Conservation (phyloP, 2,797 vertebrate genomes). For the Mergus octosetaceus region DNA sequence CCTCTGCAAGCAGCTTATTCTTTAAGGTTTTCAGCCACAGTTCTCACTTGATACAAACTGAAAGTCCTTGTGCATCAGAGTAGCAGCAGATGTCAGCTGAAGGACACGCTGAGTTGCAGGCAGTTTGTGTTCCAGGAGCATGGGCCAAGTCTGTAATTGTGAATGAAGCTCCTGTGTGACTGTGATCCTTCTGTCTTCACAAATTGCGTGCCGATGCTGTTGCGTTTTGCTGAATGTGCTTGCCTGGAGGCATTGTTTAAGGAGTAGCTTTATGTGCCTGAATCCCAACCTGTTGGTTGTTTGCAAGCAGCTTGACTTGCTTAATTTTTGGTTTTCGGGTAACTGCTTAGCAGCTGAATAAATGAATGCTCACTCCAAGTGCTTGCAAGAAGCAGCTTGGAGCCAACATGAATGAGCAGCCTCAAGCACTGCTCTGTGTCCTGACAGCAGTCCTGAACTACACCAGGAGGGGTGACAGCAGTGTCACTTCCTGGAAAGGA, state of each 20-base stretch:
- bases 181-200: neutral
- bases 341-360: neutral
- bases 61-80: neutral
- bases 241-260: neutral
- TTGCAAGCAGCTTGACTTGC: neutral
- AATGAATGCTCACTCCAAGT: neutral
- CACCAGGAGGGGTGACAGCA: neutral
- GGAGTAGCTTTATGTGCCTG: neutral
- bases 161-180: neutral
- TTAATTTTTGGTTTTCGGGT: neutral
- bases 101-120: neutral
- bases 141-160: neutral
- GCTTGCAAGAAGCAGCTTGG: neutral
- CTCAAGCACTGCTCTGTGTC: neutral
- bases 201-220: rapidly evolving
- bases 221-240: neutral
- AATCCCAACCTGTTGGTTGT: neutral
- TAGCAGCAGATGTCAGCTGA: neutral
- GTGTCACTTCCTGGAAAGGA: neutral
- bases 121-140: neutral
- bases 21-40: neutral
- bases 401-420: neutral
- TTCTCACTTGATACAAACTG: rapidly evolving
- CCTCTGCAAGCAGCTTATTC: constrained; percentile 8
- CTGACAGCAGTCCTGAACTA: neutral